A percentile compares a stretch with the other conserved stretches of the same genome.
These are phyloP conservation scores for Cartodere bifasciata DNA, from an alignment of 2,888 invertebrate genomes.

Conservation along the genomic window DNA sequence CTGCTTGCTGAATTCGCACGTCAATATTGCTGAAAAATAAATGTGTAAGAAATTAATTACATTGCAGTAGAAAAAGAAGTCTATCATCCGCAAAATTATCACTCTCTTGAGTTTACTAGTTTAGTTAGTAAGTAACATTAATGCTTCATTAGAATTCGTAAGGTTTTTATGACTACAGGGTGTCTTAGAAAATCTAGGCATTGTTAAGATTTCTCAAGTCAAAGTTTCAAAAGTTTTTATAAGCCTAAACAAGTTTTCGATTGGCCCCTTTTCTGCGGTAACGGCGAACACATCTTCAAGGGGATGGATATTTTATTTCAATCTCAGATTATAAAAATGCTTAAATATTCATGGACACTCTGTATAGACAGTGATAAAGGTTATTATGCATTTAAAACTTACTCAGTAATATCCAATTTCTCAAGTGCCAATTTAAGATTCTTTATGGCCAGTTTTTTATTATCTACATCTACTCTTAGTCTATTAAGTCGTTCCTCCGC, in stretches of 20 bases:
- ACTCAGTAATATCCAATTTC: constrained; percentile 80
- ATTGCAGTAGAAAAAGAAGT: too few relatives aligned
- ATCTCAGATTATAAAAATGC: neutral
- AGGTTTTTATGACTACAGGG: too few relatives aligned
- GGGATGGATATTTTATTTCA: neutral
- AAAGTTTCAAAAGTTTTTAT: too few relatives aligned
- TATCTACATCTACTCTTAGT: constrained; percentile 57
- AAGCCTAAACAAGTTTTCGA: too few relatives aligned
- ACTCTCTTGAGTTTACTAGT: too few relatives aligned
- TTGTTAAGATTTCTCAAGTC: too few relatives aligned
- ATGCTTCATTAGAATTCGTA: too few relatives aligned
- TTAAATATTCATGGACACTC: constrained; percentile 2
- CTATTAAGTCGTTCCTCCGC: constrained; percentile 48
- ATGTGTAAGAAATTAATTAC: neutral
- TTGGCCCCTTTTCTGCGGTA: too few relatives aligned
- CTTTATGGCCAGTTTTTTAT: constrained; percentile 65
- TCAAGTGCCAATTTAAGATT: constrained; percentile 70
- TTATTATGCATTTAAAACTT: constrained; percentile 33
- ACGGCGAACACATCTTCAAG: neutral
- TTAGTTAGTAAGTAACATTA: too few relatives aligned
- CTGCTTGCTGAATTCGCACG: constrained; percentile 79
- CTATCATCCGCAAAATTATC: too few relatives aligned
- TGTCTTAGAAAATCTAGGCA: too few relatives aligned
- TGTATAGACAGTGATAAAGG: constrained; percentile 6
- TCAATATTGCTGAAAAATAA: constrained; percentile 63